phyloP scores from a whole-genome alignment of 2,113 vertebrate species.

The Pterophyllum scalare region DNA sequence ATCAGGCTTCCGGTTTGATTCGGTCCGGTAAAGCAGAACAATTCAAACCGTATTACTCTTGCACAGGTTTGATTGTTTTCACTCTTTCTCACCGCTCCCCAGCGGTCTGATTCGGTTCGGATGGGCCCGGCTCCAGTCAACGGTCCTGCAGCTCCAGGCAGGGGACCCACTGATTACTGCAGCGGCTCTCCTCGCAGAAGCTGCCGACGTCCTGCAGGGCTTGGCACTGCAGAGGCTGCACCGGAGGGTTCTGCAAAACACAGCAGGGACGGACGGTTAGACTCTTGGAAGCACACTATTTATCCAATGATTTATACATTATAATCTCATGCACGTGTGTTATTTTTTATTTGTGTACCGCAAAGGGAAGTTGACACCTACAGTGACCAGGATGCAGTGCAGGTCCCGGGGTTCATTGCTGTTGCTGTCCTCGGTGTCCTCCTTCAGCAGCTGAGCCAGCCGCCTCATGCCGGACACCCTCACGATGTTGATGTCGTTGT shows the following conservation, averaged over 20 bases:
- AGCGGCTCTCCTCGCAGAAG: slow-evolving; percentile 91
- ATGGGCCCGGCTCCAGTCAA: slow-evolving; percentile 63
- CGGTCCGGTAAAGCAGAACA: not conserved
- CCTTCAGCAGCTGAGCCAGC: slow-evolving; percentile 83
- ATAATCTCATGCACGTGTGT: not conserved
- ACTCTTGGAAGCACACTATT: not conserved
- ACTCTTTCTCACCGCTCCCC: slow-evolving; percentile 47
- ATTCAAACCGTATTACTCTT: slow-evolving; percentile 37
- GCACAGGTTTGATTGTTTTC: slow-evolving; percentile 31
- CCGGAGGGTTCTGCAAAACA: slow-evolving; percentile 83
- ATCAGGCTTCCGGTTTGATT: not conserved
- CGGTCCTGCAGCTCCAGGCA: slow-evolving; percentile 87
- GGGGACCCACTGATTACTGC: slow-evolving; percentile 91
- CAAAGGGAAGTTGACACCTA: slow-evolving; percentile 65
- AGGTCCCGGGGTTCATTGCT: slow-evolving; percentile 87
- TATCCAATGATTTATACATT: not conserved
- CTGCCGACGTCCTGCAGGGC: slow-evolving; percentile 86
- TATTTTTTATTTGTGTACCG: not conserved
- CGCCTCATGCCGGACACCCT: slow-evolving; percentile 87
- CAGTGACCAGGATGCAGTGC: slow-evolving; percentile 94
- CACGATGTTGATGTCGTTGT: slow-evolving; percentile 91
- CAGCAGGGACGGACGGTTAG: not conserved
- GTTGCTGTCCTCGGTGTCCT: slow-evolving; percentile 62
- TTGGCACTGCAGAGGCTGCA: slow-evolving; percentile 85
- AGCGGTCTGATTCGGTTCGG: slow-evolving; percentile 26